Percentiles rank a stretch among this genome's conserved stretches.
Conservation (phyloP, 1,140 invertebrate species). For the Arctopsyche grandis region DNA sequence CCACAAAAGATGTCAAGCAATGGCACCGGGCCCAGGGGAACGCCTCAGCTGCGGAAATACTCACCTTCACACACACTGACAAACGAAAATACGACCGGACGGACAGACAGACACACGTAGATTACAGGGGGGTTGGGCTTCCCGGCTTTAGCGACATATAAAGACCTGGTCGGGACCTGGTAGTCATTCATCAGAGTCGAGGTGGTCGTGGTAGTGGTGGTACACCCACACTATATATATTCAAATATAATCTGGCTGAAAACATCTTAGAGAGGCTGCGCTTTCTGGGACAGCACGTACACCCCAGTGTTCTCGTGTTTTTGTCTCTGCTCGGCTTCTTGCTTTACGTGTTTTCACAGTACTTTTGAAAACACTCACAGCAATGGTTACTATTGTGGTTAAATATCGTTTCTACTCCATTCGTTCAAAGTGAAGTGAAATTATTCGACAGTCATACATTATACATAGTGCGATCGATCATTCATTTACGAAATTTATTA, state of each 20-base stretch:
- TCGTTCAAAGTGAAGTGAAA: neutral
- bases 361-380: conserved; percentile 29
- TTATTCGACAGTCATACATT: too few species aligned
- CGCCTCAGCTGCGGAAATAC: conserved; percentile 2
- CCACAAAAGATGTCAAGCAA: neutral
- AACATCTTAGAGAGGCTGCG: conserved; percentile 43
- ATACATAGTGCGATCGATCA: too few species aligned
- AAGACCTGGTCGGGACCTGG: conserved; percentile 11
- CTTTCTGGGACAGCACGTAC: conserved; percentile 44
- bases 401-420: too few species aligned
- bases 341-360: conserved; percentile 53
- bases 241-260: conserved; percentile 46
- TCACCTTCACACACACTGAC: neutral
- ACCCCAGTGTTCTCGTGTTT: conserved; percentile 41
- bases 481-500: too few species aligned
- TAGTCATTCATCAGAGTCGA: neutral
- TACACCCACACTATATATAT: neutral
- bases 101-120: neutral
- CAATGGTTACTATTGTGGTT: neutral
- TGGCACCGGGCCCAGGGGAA: neutral
- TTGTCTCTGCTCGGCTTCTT: conserved; percentile 44
- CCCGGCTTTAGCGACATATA: conserved; percentile 3
- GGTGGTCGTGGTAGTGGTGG: neutral
- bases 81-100: neutral
- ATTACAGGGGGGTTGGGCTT: neutral